These are phyloP conservation scores for Ruditapes philippinarum DNA, from an alignment of 1,140 invertebrate species.

Conservation along the genomic window DNA sequence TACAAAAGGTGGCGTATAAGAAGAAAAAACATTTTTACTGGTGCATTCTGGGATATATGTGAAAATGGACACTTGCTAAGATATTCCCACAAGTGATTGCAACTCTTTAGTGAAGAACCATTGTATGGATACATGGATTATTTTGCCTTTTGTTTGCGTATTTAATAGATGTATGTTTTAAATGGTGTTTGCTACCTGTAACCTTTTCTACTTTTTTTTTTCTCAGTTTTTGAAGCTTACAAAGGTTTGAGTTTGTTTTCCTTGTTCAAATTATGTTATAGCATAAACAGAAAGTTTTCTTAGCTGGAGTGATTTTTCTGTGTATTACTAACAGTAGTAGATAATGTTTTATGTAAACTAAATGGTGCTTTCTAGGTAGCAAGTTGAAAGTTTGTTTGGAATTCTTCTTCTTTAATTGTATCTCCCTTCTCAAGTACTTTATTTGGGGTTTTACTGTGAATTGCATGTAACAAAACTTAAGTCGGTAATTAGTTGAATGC, in stretches of 20 bases:
- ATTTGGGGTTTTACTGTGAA: too few species aligned
- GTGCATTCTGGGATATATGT: background rate
- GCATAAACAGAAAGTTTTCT: background rate
- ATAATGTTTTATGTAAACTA: background rate
- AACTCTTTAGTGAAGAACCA: background rate
- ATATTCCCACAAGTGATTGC: background rate
- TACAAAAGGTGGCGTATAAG: background rate
- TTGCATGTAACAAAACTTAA: too few species aligned
- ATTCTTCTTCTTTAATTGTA: too few species aligned
- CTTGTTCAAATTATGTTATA: background rate
- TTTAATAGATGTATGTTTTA: constrained; percentile 13
- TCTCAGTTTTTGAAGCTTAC: background rate
- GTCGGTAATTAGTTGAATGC: too few species aligned
- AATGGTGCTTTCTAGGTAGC: constrained; percentile 11
- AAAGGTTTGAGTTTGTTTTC: background rate
- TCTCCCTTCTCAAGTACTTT: too few species aligned
- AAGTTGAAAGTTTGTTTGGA: too few species aligned
- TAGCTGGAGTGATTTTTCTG: background rate
- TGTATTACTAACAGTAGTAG: constrained; percentile 9
- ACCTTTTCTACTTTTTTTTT: too few species aligned
- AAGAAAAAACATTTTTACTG: background rate
- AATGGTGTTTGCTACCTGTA: background rate
- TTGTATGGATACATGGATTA: background rate
- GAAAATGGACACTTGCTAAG: background rate
- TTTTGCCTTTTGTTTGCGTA: constrained; percentile 25